These are phyloP conservation scores for Leptogaster cylindrica DNA, from an alignment of 2,888 invertebrate species.

Conservation along the genomic window DNA sequence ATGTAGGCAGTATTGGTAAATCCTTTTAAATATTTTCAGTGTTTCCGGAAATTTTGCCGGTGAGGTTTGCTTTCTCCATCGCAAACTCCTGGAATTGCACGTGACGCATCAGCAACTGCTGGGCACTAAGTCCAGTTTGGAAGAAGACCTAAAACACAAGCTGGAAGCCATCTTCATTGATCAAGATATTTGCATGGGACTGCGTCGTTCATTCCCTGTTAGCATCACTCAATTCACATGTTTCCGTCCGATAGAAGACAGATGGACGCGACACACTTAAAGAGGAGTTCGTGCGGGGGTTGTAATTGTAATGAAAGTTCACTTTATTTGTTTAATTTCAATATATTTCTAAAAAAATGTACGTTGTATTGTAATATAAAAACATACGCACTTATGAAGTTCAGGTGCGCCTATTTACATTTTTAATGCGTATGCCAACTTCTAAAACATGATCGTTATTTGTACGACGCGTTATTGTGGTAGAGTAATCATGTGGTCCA, in stretches of 20 bases:
- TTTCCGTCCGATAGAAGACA: no score
- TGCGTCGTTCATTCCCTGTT: conserved; percentile 89
- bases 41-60: conserved; percentile 69
- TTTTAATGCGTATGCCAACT: conserved; percentile 60
- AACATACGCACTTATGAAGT: no score
- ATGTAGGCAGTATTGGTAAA: background rate
- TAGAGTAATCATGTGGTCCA: conserved; percentile 81
- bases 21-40: conserved; percentile 75
- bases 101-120: conserved; percentile 84
- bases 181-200: conserved; percentile 91
- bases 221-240: no score
- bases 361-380: no score
- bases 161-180: conserved; percentile 91
- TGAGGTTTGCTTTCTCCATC: conserved; percentile 81
- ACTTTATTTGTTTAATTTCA: no score
- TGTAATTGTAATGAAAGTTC: no score
- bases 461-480: conserved; percentile 48
- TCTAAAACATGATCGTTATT: conserved; percentile 58
- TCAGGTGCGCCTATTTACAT: conserved; percentile 44
- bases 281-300: no score
- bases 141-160: conserved; percentile 85
- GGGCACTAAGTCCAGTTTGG: conserved; percentile 80
- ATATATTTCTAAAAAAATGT: no score
- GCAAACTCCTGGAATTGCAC: conserved; percentile 82
- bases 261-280: no score